Percentiles rank a stretch among this genome's conserved stretches.
These are phyloP conservation scores for Laupala kohalensis DNA, from an alignment of 1,140 invertebrate genomes.

Conservation along the genomic window DNA sequence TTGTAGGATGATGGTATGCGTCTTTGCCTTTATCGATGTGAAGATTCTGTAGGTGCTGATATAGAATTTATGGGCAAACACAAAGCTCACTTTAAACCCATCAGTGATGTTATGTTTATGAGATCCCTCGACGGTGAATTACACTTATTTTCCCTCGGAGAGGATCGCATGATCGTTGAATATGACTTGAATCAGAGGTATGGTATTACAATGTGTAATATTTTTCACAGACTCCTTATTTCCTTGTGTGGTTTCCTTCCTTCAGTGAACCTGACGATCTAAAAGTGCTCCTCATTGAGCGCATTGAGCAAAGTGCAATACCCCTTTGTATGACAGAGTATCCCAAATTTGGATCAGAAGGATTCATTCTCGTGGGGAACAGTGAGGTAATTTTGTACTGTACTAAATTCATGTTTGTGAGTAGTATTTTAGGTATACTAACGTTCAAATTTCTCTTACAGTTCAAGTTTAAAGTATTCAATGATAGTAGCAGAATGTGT, in stretches of 20 bases:
- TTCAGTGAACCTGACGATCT: slow-evolving; percentile 28
- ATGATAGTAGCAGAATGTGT: slow-evolving; percentile 44
- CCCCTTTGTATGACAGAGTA: slow-evolving; percentile 38
- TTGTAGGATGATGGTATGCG: slow-evolving; percentile 34
- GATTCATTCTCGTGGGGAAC: slow-evolving; percentile 30
- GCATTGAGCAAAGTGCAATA: slow-evolving; percentile 46
- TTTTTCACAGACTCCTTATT: neutral
- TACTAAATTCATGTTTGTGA: neutral
- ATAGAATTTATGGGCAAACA: slow-evolving; percentile 44
- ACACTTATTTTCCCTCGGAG: slow-evolving; percentile 40
- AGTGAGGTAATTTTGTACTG: slow-evolving; percentile 29
- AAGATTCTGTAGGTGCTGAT: slow-evolving; percentile 21
- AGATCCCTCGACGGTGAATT: slow-evolving; percentile 11
- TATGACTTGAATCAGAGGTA: slow-evolving; percentile 47
- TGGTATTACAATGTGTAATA: slow-evolving; percentile 11
- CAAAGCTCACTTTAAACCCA: slow-evolving; percentile 37
- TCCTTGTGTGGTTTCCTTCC: neutral
- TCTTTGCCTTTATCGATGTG: slow-evolving; percentile 36
- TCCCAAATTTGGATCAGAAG: slow-evolving; percentile 19
- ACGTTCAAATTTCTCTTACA: slow-evolving; percentile 24
- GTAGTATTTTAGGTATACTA: no score
- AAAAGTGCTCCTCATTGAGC: slow-evolving; percentile 27
- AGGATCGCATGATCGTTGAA: slow-evolving; percentile 48
- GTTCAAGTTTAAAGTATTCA: slow-evolving; percentile 54
- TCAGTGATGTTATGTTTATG: slow-evolving; percentile 38